These are phyloP conservation scores for Meleagris gallopavo DNA, from an alignment of 2,113 vertebrate genomes.

Conservation along the genomic window DNA sequence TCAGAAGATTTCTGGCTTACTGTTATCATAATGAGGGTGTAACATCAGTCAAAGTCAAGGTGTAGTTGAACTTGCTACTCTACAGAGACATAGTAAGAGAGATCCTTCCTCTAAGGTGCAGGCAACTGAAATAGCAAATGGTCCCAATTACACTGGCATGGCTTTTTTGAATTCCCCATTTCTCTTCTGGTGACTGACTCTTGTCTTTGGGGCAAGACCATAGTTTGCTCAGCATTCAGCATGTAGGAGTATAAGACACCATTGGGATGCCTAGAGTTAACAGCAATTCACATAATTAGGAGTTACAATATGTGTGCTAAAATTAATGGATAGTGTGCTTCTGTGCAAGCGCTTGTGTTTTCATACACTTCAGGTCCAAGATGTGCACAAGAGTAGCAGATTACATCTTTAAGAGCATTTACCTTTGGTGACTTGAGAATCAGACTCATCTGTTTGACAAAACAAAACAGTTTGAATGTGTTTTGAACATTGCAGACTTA, in stretches of 20 bases:
- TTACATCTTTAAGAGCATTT: not conserved
- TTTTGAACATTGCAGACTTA: not conserved
- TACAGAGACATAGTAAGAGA: not conserved
- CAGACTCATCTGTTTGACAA: not conserved
- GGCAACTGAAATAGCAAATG: not conserved
- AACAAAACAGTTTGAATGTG: not conserved
- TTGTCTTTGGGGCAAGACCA: not conserved
- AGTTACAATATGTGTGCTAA: rapidly evolving
- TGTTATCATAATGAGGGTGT: not conserved
- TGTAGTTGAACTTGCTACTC: not conserved
- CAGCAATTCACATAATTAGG: not conserved
- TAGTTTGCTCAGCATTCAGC: not conserved
- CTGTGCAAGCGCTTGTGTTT: not conserved
- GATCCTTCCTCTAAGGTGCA: not conserved
- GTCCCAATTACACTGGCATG: not conserved
- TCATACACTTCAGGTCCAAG: not conserved
- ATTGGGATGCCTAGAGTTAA: not conserved
- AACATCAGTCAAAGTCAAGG: not conserved
- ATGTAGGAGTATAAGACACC: not conserved
- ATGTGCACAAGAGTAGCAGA: not conserved
- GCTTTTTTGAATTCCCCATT: not conserved
- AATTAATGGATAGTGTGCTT: not conserved
- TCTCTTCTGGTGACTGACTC: not conserved
- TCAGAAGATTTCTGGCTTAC: not conserved
- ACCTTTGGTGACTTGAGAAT: not conserved